phyloP scores from a whole-genome alignment of 2,888 invertebrate genomes.

The Apamea crenata region DNA sequence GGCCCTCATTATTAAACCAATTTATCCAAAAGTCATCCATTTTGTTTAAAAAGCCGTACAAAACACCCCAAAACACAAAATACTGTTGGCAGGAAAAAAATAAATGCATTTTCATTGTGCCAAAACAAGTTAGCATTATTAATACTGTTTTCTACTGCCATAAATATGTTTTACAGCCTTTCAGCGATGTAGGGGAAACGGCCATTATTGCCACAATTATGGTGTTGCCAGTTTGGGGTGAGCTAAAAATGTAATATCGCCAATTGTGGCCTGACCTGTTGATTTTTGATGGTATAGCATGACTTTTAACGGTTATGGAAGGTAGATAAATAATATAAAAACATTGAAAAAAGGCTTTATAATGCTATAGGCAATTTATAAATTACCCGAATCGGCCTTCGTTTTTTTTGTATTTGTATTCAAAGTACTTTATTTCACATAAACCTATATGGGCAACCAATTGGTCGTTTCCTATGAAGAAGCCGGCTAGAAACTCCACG shows the following conservation, averaged over 20 bases:
- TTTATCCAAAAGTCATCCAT: conserved; percentile 4
- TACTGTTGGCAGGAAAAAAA: conserved; percentile 21
- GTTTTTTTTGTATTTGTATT: background rate
- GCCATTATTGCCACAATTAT: conserved; percentile 64
- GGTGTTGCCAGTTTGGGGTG: conserved; percentile 50
- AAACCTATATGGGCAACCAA: background rate
- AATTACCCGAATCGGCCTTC: background rate
- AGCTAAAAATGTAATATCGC: conserved; percentile 47
- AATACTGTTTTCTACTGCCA: conserved; percentile 50
- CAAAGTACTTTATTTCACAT: background rate
- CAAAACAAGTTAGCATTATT: conserved; percentile 54
- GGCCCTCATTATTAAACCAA: background rate
- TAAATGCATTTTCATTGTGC: conserved; percentile 17
- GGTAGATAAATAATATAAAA: background rate
- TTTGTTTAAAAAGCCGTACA: background rate
- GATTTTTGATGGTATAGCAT: conserved; percentile 27
- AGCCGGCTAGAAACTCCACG: background rate
- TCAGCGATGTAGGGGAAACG: conserved; percentile 58
- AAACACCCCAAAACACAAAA: conserved; percentile 1
- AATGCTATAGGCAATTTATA: too few species aligned
- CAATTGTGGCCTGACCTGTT: conserved; percentile 61
- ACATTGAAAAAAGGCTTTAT: background rate
- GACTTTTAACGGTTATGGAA: background rate
- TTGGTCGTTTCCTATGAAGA: background rate
- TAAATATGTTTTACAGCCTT: conserved; percentile 67